Evolutionary conservation across 2,113 vertebrate genomes (phyloP), one percentile per base, ranked within the genome.

Genomic region (Myrmecophaga tridactyla): DNA sequence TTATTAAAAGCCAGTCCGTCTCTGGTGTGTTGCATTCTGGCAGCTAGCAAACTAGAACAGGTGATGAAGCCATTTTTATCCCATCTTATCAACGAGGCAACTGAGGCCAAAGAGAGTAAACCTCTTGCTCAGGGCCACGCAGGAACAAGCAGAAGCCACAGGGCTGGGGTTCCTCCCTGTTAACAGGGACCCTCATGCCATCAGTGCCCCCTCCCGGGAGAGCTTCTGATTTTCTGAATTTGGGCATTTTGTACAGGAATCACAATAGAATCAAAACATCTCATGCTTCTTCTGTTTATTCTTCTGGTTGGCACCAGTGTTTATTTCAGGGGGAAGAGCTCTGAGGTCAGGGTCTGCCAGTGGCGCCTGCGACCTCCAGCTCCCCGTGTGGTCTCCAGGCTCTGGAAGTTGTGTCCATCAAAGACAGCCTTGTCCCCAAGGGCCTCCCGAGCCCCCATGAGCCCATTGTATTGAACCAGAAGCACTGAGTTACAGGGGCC

Each of bases 361-460:
- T 69, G 53, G 53, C 17, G 23, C n/a, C 18, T 27, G 18, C 21
- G 53, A 56, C 53, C 21, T 31, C 25, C 23, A 3, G 20, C 21
- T 4, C 15, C 73, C 98, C 58, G 98, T 92, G 98, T 97, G 96
- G 98, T 96, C 87, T 98, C 98, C 15, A 99, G 99, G 94, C 98
- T 98, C 65, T 98, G 98, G 98, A 96, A 99, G 41, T 98, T 98
- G 88, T 98, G 98, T 0, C 99, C 99, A 0, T 99, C 98, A 0
- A 98, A 99, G 90, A 98, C 98, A 23, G 98, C 98, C 70, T 98
- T 48, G 83, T 98, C 96, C 6, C 98, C 99, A 9, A 99, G 97
- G 92, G 98, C 98, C 96, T 99, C 99, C 97, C 99, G 99, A 43
- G 99, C 99, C 98, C 98, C 98, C 98, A 99, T 98, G 96, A 99